phyloP scores from a whole-genome alignment of 1,140 invertebrate species.

The Drusus annulatus region DNA sequence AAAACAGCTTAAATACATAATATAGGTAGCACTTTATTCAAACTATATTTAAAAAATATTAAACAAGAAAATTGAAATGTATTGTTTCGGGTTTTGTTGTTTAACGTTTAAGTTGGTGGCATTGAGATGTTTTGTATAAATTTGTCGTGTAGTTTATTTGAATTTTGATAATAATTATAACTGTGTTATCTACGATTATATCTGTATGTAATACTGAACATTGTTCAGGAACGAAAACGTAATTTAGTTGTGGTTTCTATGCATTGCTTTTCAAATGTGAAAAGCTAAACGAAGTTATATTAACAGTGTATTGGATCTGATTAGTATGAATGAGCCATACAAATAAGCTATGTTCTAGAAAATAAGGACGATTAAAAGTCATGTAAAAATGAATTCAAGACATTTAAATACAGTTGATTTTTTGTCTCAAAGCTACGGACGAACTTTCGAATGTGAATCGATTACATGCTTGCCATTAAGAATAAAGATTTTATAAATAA shows the following conservation, averaged over 20 bases:
- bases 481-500: constrained; percentile 53
- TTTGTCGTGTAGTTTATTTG: constrained; percentile 28
- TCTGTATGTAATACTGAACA: background rate
- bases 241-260: constrained; percentile 10
- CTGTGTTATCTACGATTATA: background rate
- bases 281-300: background rate
- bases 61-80: no score
- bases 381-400: background rate
- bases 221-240: constrained; percentile 1
- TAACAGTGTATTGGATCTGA: constrained; percentile 1
- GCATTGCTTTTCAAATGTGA: background rate
- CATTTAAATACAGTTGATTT: background rate
- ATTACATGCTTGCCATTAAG: constrained; percentile 57
- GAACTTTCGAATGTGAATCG: constrained; percentile 23
- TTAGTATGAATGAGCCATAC: constrained; percentile 2
- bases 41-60: no score
- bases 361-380: background rate
- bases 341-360: background rate
- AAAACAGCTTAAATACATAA: no score
- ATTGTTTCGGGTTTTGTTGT: background rate
- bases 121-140: constrained; percentile 22
- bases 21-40: no score
- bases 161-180: background rate
- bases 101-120: constrained; percentile 19
- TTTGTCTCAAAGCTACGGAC: background rate